Conservation (phyloP, 2,797 vertebrate species). For the Sebastes hubbsi region DNA sequence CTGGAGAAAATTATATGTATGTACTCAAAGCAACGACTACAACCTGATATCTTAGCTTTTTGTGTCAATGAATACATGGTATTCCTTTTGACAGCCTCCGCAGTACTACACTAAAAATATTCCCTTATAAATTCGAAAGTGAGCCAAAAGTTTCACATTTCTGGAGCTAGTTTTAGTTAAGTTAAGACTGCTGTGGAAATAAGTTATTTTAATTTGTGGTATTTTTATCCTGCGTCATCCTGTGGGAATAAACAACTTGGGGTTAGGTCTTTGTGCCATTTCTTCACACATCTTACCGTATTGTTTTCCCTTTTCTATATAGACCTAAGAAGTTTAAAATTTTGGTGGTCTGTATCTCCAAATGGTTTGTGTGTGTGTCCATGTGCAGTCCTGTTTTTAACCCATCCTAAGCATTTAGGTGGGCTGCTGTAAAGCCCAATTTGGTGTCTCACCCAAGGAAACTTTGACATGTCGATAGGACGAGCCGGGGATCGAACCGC, state of each 20-base stretch:
- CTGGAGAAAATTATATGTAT: not conserved
- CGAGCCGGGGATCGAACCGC: too few relatives aligned
- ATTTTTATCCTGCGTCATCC: not conserved
- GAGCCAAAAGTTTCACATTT: not conserved
- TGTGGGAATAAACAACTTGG: not conserved
- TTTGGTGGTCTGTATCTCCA: not conserved
- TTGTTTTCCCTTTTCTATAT: not conserved
- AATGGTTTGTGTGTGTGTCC: not conserved
- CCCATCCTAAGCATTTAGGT: too few relatives aligned
- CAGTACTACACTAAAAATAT: not conserved
- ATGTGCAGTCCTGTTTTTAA: not conserved
- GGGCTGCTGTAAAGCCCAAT: too few relatives aligned
- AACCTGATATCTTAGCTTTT: not conserved
- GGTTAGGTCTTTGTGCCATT: not conserved
- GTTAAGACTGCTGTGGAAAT: not conserved
- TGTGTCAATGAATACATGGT: not conserved
- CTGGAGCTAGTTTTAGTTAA: not conserved
- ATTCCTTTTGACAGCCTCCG: not conserved
- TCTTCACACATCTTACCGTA: not conserved
- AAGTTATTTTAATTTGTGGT: not conserved
- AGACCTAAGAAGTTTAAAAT: too few relatives aligned
- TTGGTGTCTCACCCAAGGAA: too few relatives aligned
- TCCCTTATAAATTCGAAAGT: not conserved
- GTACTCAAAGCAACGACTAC: not conserved
- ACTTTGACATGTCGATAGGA: too few relatives aligned